Conservation (phyloP, 2,888 invertebrate genomes). For the Plebejus anna region DNA sequence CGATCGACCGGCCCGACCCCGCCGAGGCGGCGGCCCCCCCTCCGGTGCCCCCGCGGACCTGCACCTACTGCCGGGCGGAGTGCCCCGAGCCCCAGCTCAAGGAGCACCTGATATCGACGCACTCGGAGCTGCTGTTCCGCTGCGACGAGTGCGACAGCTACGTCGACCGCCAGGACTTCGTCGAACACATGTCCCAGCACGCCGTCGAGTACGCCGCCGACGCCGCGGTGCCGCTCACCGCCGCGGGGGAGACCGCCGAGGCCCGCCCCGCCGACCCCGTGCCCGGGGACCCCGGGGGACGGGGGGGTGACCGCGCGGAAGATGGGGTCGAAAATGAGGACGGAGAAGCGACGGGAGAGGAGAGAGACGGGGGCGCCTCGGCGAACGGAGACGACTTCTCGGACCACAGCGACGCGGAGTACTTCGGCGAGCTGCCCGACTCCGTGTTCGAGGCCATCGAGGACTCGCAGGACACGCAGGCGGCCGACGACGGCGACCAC, state of each 20-base stretch:
- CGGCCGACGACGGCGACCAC: constrained; percentile 24
- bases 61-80: constrained; percentile 46
- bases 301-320: too few species aligned
- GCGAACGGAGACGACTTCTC: constrained; percentile 47
- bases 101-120: constrained; percentile 52
- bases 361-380: neutral
- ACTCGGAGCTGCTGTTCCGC: constrained; percentile 56
- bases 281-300: neutral
- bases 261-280: neutral
- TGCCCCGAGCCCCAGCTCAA: constrained; percentile 37
- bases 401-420: constrained; percentile 52
- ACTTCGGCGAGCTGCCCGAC: constrained; percentile 52
- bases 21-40: neutral
- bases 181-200: constrained; percentile 62
- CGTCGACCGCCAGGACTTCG: constrained; percentile 53
- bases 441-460: constrained; percentile 60
- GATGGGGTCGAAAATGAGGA: neutral
- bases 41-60: constrained; percentile 36
- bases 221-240: neutral
- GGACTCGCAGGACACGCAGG: constrained; percentile 50
- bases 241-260: neutral
- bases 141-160: constrained; percentile 64
- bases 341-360: neutral
- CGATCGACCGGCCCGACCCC: too few species aligned
- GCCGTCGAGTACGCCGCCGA: constrained; percentile 44